Percentiles rank a stretch among this genome's conserved stretches.
Evolutionary conservation across 2,113 vertebrate genomes (phyloP).

Genomic region (Protobothrops flavoviridis): DNA sequence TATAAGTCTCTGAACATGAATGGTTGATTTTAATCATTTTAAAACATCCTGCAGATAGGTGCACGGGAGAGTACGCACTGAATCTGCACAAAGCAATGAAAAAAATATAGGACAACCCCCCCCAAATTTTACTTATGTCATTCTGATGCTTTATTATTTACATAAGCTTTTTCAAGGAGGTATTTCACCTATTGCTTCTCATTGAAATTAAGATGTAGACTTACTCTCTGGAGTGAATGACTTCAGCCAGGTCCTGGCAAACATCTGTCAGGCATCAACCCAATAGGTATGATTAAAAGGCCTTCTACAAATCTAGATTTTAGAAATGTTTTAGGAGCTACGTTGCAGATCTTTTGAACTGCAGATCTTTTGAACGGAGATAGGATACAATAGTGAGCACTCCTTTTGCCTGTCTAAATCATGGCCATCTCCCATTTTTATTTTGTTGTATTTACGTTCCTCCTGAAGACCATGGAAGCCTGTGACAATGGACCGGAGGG

Average conservation of each 20-base stretch:
- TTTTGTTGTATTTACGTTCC: neutral
- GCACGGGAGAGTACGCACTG: neutral
- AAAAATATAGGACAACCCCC: neutral
- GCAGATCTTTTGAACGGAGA: neutral
- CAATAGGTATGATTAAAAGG: neutral
- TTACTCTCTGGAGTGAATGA: neutral
- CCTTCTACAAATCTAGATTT: neutral
- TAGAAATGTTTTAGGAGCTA: neutral
- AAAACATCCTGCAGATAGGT: neutral
- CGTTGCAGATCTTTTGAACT: neutral
- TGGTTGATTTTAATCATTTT: neutral
- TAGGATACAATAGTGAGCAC: neutral
- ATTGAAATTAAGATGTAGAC: neutral
- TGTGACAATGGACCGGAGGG: neutral
- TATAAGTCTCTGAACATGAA: neutral
- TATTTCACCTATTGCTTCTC: neutral
- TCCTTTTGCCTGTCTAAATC: neutral
- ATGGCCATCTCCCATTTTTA: neutral
- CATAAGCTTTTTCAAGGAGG: neutral
- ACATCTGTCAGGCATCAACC: neutral
- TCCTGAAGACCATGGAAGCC: neutral
- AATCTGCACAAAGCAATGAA: neutral
- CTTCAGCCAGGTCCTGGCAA: neutral
- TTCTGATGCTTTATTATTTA: neutral
- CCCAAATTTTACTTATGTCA: neutral